Evolutionary conservation across 2,113 vertebrate genomes (phyloP), one percentile per base, ranked within the genome.

Genomic region (Axis porcinus): DNA sequence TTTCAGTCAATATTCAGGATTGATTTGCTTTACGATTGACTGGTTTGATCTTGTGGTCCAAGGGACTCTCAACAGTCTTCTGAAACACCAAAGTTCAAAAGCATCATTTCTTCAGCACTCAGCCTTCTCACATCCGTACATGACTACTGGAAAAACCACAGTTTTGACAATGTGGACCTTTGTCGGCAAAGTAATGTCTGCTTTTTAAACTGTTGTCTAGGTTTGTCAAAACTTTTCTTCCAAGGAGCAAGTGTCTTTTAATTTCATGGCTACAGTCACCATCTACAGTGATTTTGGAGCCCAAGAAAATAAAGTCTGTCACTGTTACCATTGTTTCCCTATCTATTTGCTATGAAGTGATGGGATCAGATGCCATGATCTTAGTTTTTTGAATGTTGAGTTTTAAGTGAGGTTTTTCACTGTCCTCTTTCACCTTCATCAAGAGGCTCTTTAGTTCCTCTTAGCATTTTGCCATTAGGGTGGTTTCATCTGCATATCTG

Each of bases 91-190:
- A 36, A 36, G 67, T 70, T 36, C 19, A 70, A 70, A 70, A 70
- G 10, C 19, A 70, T 70, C 67, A 70, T n/a, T 23, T 70, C n/a
- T 70, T 70, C 0, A 0, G n/a, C 0, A 0, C 19, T 70, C n/a
- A 70, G 19, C 5, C 67, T 70, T 70, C 67, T 70, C 36, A 70
- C n/a, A 70, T 67, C 33, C 0, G 0, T 67, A 36, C 8, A 11
- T 70, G 64, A 70, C 19, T 70, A 23, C 67, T 70, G 67, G n/a
- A 36, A 70, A 70, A 36, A 36, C n/a, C 4, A 70, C 9, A 70
- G 19, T 19, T 40, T 70, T 70, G n/a, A 70, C 0, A 0, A 36
- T 36, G 67, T 70, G 67, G 9, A 70, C 21, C 19, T 12, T 70
- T 36, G n/a, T 70, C 0, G 1, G 5, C 10, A 36, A 36, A 23